Conservation (phyloP, 2,797 vertebrate genomes). For the Cossypha polioptera region DNA sequence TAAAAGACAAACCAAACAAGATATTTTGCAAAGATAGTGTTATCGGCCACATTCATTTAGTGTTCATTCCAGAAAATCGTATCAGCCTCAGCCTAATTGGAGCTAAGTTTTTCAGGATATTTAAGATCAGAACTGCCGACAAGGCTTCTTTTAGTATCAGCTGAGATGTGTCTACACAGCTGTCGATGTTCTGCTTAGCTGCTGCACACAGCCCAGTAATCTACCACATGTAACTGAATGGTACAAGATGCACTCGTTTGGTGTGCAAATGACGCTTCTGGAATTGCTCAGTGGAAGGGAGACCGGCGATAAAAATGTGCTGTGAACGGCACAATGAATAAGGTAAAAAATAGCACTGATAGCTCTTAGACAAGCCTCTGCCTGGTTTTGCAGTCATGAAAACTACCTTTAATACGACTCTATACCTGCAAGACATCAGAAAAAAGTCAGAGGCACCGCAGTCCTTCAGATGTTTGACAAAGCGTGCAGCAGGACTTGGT, state of each 20-base stretch:
- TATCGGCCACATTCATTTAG: background rate
- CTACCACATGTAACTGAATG: background rate
- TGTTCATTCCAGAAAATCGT: background rate
- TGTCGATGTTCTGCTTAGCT: slow-evolving; percentile 13
- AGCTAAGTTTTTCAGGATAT: slow-evolving; percentile 9
- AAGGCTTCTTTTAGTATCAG: background rate
- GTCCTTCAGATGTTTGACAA: slow-evolving; percentile 40
- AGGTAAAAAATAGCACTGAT: background rate
- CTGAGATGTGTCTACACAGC: slow-evolving; percentile 14
- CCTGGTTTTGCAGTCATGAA: background rate
- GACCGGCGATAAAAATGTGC: background rate
- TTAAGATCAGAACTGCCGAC: slow-evolving; percentile 12
- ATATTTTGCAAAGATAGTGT: background rate
- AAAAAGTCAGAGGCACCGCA: background rate
- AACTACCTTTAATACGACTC: background rate
- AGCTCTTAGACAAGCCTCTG: background rate
- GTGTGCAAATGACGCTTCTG: slow-evolving; percentile 7
- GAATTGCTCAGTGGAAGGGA: background rate
- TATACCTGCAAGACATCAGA: background rate
- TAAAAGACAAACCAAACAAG: background rate
- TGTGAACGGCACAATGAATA: background rate
- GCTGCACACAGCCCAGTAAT: background rate
- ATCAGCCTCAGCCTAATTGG: slow-evolving; percentile 14
- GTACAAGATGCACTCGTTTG: background rate
- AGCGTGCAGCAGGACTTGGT: background rate